Evolutionary conservation across 2,113 vertebrate genomes (phyloP).

Genomic region (Mixornis gularis): DNA sequence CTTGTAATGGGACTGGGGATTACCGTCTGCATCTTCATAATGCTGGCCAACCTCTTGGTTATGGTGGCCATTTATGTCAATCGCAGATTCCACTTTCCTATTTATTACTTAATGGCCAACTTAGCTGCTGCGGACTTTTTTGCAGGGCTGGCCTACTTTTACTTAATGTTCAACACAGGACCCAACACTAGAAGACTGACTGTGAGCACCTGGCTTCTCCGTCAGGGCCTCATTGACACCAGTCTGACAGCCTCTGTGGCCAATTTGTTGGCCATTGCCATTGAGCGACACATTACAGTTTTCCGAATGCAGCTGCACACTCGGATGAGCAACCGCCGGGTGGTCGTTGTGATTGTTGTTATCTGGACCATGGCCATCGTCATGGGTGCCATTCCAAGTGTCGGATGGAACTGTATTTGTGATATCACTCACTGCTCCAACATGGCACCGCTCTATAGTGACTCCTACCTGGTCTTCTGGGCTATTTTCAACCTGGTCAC

Average conservation of each 20-base stretch:
- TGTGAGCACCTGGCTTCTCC: constrained; percentile 94
- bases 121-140: constrained; percentile 98
- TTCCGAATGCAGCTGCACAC: constrained; percentile 99
- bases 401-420: constrained; percentile 99
- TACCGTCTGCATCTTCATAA: constrained; percentile 98
- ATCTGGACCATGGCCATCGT: constrained; percentile 99
- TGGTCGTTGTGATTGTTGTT: constrained; percentile 95
- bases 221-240: constrained; percentile 96
- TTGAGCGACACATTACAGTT: constrained; percentile 96
- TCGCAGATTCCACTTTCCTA: constrained; percentile 97
- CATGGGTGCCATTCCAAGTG: constrained; percentile 95
- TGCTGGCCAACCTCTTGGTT: constrained; percentile 96
- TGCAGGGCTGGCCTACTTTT: constrained; percentile 97
- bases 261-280: constrained; percentile 94
- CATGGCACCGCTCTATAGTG: constrained; percentile 97
- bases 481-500: constrained; percentile 97
- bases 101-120: constrained; percentile 99
- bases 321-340: constrained; percentile 95
- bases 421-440: constrained; percentile 88
- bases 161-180: constrained; percentile 99
- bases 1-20: constrained; percentile 98
- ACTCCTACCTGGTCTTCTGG: constrained; percentile 98
- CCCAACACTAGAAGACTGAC: constrained; percentile 93
- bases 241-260: constrained; percentile 95
- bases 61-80: constrained; percentile 99